These are phyloP conservation scores for Phoenicopterus ruber DNA, from an alignment of 2,113 vertebrate species.

Conservation along the genomic window DNA sequence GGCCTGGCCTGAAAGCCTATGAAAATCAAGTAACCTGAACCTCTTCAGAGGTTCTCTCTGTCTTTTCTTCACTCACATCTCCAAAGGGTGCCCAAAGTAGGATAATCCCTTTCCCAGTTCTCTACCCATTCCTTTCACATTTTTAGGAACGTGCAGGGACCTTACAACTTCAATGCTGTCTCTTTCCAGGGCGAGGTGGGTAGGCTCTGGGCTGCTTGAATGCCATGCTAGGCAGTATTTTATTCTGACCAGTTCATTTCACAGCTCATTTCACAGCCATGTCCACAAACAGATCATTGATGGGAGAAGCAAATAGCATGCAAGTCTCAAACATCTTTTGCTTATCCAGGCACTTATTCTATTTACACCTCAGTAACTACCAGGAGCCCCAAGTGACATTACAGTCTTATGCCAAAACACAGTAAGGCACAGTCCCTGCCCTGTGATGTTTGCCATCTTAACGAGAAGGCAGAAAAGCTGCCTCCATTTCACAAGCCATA, in stretches of 20 bases:
- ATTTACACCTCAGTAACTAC: background rate
- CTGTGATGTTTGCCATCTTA: background rate
- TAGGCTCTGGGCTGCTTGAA: background rate
- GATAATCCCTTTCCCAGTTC: fast-evolving
- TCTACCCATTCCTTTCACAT: background rate
- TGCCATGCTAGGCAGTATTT: background rate
- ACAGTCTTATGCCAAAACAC: background rate
- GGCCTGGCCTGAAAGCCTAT: background rate
- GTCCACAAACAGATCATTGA: background rate
- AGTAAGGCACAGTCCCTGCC: background rate
- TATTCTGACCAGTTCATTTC: background rate
- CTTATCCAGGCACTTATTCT: background rate
- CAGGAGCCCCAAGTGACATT: background rate
- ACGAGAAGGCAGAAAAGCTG: background rate
- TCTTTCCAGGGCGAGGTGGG: background rate
- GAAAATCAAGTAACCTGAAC: background rate
- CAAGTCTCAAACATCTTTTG: background rate
- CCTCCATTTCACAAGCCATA: background rate
- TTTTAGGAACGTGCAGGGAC: background rate
- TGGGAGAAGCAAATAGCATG: background rate
- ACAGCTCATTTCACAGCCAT: constrained; percentile 9
- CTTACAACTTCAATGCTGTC: background rate
- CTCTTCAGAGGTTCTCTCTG: background rate
- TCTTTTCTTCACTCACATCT: background rate
- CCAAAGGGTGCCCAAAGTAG: background rate